Base-by-base conservation (phyloP, 2,797 vertebrate genomes). In the Chaenodraco wilsoni region DNA sequence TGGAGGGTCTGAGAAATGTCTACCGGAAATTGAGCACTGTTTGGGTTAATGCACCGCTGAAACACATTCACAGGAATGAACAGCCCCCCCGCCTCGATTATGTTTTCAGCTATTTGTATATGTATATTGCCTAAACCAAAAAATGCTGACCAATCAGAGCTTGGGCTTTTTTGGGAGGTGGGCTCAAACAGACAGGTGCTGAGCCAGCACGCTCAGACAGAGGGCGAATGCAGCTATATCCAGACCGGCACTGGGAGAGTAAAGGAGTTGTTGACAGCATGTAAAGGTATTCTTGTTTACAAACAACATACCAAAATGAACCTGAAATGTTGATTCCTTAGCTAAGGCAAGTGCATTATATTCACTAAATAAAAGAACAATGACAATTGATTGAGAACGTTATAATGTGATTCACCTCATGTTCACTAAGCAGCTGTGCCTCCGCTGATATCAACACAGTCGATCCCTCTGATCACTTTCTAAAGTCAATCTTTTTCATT, bases 341-440 rank as follows among this genome's bases (percentile, higher is more conserved):
- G 21, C 51, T 3, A n/a, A 17, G 46, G 4, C 27, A 55, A 21
- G 52, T 55, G 27, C 9, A 52, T 9, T 11, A 11, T n/a, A 56
- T 40, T 40, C 9, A 57, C 14, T 8, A 33, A 33, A 33, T 8
- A 45, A 45, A 51, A 14, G 33, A 23, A 41, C 48, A 64, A 14
- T 61, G 21, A 48, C 48, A 37, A 49, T 27, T 63, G 45, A 49
- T 19, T 48, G 44, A 61, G 44, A 49, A 49, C 17, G 60, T 49
- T 49, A 49, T 63, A 19, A 62, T 27, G 48, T 37, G 45, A 44
- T 49, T 27, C 19, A 2, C 9, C 17, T 19, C 19, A 43, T 59
- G 57, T 19, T 43, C 41, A 59, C 43, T 43, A 37, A 63, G 12
- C 45, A 49, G 60, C 60, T 63, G 60, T 63, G 7, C 31, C 46